Percentiles rank a stretch among this genome's conserved stretches.
Evolutionary conservation across 2,888 invertebrate species (phyloP).

Genomic region (Synergus itoensis): DNA sequence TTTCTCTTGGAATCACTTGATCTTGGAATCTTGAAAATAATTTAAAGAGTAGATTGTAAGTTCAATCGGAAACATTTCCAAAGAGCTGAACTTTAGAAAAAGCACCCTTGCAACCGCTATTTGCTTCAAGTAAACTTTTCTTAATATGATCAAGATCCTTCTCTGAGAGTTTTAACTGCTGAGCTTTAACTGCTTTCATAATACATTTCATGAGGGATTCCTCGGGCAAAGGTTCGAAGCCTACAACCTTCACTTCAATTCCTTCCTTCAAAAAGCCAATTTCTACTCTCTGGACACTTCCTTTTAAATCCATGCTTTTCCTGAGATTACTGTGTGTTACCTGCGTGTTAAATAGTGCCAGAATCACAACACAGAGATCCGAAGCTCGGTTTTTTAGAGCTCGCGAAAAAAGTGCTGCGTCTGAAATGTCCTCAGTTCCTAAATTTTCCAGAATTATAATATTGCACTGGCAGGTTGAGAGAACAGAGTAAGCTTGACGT

Average conservation of each 20-base stretch:
- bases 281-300: constrained; percentile 55
- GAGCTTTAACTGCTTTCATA: constrained; percentile 60
- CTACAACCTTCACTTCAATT: constrained; percentile 57
- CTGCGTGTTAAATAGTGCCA: constrained; percentile 69
- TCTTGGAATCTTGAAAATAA: background rate
- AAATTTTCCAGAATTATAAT: constrained; percentile 72
- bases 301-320: constrained; percentile 56
- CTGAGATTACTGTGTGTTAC: constrained; percentile 54
- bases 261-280: constrained; percentile 50
- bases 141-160: constrained; percentile 61
- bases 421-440: constrained; percentile 57
- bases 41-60: background rate
- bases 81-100: constrained; percentile 68
- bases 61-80: constrained; percentile 24
- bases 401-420: constrained; percentile 56
- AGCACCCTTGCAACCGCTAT: constrained; percentile 73
- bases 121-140: constrained; percentile 57
- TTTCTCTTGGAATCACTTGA: background rate
- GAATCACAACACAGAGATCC: constrained; percentile 61
- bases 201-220: constrained; percentile 67
- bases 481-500: constrained; percentile 48
- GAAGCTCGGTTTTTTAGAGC: constrained; percentile 51
- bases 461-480: constrained; percentile 65
- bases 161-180: constrained; percentile 57
- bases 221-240: constrained; percentile 60